Percentiles rank a stretch among this genome's conserved stretches.
phyloP scores from a whole-genome alignment of 2,113 vertebrate genomes.

The Dipodomys spectabilis region DNA sequence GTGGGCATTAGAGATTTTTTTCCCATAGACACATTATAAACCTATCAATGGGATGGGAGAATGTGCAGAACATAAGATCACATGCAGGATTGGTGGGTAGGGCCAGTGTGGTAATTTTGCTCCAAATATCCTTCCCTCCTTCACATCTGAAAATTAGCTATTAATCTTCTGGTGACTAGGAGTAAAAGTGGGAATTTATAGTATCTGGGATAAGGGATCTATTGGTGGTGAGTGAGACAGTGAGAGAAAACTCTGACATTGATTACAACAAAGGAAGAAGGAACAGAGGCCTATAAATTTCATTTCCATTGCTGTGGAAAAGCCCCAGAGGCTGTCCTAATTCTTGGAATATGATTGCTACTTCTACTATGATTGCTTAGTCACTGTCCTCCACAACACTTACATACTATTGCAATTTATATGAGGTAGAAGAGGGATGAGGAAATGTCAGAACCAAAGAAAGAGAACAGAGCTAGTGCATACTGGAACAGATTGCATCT shows the following conservation, averaged over 20 bases:
- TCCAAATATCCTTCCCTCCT: background rate
- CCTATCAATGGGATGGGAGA: background rate
- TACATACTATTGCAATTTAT: background rate
- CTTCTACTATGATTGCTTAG: background rate
- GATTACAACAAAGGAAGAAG: background rate
- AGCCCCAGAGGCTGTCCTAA: background rate
- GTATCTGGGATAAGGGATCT: background rate
- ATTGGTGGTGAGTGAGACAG: background rate
- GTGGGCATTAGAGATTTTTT: background rate
- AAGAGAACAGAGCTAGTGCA: background rate
- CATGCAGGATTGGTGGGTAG: background rate
- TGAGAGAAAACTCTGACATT: conserved; percentile 16
- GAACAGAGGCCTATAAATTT: background rate
- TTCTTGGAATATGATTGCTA: background rate
- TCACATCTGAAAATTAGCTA: conserved; percentile 3
- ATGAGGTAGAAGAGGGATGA: background rate
- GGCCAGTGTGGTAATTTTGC: background rate
- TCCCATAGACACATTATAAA: background rate
- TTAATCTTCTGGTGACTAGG: background rate
- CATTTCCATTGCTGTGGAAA: background rate
- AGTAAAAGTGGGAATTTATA: background rate
- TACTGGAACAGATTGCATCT: background rate
- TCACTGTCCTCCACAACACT: background rate
- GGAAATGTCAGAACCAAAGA: background rate
- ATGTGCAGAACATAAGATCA: background rate